Conservation (phyloP, 2,888 invertebrate genomes). For the Mesoligia furuncula region DNA sequence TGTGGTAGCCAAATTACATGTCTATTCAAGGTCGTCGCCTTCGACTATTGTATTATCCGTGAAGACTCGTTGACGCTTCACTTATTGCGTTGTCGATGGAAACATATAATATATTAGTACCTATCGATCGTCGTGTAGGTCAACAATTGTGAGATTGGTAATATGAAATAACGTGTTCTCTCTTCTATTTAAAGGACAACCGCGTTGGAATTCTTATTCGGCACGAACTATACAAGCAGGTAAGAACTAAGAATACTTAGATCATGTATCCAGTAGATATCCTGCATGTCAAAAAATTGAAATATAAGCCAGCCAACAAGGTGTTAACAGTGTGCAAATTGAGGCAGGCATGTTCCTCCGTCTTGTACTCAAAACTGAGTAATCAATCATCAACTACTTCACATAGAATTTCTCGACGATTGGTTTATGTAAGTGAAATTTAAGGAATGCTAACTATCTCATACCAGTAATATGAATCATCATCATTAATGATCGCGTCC, state of each 20-base stretch:
- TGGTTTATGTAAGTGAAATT: not conserved
- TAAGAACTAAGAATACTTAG: not conserved
- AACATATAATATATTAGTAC: not conserved
- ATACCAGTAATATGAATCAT: constrained; percentile 27
- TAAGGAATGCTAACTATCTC: constrained; percentile 16
- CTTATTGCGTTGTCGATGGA: not conserved
- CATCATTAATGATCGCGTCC: constrained; percentile 16
- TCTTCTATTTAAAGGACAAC: not conserved
- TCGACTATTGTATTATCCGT: not conserved
- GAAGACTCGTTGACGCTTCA: not conserved
- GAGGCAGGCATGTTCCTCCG: not conserved
- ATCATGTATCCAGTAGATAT: not conserved
- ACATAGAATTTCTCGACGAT: too few relatives aligned
- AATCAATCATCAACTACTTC: constrained; percentile 1
- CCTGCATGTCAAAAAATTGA: not conserved
- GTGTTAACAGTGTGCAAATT: not conserved
- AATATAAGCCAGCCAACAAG: not conserved
- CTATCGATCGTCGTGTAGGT: not conserved
- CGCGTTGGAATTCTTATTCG: not conserved
- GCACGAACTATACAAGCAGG: not conserved
- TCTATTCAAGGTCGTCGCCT: not conserved
- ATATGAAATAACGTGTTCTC: not conserved
- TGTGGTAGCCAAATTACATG: not conserved
- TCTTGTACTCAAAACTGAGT: not conserved
- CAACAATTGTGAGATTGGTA: not conserved